Percentiles rank a stretch among this genome's conserved stretches.
These are phyloP conservation scores for Carettochelys insculpta DNA, from an alignment of 2,113 vertebrate species.

Conservation along the genomic window DNA sequence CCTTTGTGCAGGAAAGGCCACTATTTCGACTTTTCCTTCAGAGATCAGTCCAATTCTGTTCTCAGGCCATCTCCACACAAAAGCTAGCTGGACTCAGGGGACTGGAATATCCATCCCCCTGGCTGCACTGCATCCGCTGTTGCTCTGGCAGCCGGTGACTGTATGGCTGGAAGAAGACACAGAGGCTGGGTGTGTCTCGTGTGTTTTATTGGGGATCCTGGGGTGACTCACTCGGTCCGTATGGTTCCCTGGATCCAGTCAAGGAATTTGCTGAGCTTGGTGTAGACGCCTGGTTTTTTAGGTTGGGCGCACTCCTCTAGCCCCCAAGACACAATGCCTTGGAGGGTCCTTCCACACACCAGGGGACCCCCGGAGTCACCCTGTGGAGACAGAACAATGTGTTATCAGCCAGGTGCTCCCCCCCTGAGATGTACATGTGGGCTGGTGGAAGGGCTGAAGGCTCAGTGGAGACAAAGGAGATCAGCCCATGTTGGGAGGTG, in stretches of 20 bases:
- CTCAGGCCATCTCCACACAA: background rate
- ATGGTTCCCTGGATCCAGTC: conserved; percentile 76
- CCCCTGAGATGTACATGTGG: background rate
- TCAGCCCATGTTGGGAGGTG: too few relatives aligned
- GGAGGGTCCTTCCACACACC: conserved; percentile 72
- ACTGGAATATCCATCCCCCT: background rate
- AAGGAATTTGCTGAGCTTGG: conserved; percentile 76
- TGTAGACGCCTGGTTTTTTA: conserved; percentile 78
- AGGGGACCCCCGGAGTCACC: conserved; percentile 85
- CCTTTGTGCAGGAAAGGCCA: background rate
- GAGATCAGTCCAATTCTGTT: background rate
- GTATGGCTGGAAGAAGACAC: background rate
- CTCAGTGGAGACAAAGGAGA: background rate
- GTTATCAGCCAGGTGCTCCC: accelerated
- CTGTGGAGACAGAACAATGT: conserved; percentile 47
- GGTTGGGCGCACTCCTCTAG: conserved; percentile 77
- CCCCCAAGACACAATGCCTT: conserved; percentile 86
- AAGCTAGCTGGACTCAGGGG: background rate
- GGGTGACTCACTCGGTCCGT: background rate
- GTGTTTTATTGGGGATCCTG: background rate
- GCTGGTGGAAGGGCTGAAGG: background rate
- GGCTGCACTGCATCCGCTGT: background rate
- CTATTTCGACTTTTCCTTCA: background rate
- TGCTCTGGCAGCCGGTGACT: background rate
- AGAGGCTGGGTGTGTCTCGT: background rate